Evolutionary conservation across 2,797 vertebrate species (phyloP).

Genomic region (Odontamblyopus lacepedii): DNA sequence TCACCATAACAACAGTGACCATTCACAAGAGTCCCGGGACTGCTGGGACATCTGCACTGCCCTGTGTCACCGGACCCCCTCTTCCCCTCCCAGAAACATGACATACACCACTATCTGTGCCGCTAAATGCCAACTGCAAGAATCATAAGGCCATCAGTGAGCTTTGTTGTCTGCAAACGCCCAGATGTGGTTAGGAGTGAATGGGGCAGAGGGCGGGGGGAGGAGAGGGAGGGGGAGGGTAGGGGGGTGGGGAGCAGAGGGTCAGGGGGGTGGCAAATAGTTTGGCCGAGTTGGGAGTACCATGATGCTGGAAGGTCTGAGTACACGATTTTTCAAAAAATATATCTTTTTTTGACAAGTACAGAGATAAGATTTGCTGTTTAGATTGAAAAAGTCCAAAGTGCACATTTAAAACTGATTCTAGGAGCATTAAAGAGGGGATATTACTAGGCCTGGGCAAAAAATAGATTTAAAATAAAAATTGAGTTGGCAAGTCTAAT

Average conservation of each 20-base stretch:
- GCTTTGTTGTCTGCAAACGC: conserved; percentile 69
- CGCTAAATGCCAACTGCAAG: conserved; percentile 66
- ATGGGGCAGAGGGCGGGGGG: conserved; percentile 61
- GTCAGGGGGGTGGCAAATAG: conserved; percentile 69
- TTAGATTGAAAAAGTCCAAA: too few relatives aligned
- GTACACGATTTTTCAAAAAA: too few relatives aligned
- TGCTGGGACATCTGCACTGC: conserved; percentile 81
- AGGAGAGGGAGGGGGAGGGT: not conserved
- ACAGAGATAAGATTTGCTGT: too few relatives aligned
- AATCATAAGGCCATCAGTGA: conserved; percentile 75
- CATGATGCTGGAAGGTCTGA: not conserved
- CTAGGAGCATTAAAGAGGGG: too few relatives aligned
- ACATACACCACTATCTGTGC: conserved; percentile 23
- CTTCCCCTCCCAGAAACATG: conserved; percentile 40
- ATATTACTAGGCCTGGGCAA: too few relatives aligned
- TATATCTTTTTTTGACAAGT: too few relatives aligned
- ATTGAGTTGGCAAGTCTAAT: too few relatives aligned
- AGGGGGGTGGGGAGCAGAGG: conserved; percentile 49
- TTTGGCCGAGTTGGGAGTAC: conserved; percentile 62
- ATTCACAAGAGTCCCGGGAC: conserved; percentile 86
- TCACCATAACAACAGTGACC: conserved; percentile 86
- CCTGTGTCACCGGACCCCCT: conserved; percentile 69
- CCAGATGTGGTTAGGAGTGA: conserved; percentile 73
- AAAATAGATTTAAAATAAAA: too few relatives aligned
- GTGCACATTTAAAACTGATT: too few relatives aligned